Evolutionary conservation across 2,888 invertebrate species (phyloP).

Genomic region (Oscheius onirici): DNA sequence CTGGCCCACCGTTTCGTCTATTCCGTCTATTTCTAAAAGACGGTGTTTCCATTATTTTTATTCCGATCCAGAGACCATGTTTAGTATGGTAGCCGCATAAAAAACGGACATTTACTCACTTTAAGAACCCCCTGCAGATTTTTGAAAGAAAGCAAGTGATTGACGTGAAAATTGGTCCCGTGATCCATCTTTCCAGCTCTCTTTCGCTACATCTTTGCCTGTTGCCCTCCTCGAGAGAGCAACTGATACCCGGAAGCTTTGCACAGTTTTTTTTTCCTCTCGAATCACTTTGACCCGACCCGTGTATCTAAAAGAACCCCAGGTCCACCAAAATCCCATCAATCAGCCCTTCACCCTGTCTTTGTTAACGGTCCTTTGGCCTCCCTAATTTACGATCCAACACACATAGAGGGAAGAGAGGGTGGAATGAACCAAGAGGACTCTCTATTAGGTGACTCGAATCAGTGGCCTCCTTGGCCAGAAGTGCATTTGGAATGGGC

Average conservation of each 20-base stretch:
- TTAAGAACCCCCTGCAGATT: not conserved
- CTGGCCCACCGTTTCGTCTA: not conserved
- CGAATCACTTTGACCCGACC: no score
- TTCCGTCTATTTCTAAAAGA: no score
- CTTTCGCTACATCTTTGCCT: no score
- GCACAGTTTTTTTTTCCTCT: no score
- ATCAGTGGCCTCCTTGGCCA: constrained; percentile 18
- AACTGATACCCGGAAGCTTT: constrained; percentile 15
- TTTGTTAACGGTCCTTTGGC: constrained; percentile 11
- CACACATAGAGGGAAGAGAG: no score
- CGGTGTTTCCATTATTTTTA: no score
- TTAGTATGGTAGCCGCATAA: no score
- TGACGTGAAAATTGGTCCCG: not conserved
- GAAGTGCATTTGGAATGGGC: constrained; percentile 33
- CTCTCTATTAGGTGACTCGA: constrained; percentile 9
- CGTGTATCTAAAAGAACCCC: not conserved
- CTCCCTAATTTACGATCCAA: constrained; percentile 10
- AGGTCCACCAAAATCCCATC: no score
- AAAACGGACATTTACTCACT: not conserved
- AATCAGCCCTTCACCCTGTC: constrained; percentile 8
- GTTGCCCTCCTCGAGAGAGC: not conserved
- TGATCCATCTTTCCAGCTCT: constrained; percentile 12
- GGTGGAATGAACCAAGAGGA: not conserved
- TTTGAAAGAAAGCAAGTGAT: not conserved
- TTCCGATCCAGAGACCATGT: no score